These are phyloP conservation scores for Lagopus muta DNA, from an alignment of 2,113 vertebrate genomes.

Conservation along the genomic window DNA sequence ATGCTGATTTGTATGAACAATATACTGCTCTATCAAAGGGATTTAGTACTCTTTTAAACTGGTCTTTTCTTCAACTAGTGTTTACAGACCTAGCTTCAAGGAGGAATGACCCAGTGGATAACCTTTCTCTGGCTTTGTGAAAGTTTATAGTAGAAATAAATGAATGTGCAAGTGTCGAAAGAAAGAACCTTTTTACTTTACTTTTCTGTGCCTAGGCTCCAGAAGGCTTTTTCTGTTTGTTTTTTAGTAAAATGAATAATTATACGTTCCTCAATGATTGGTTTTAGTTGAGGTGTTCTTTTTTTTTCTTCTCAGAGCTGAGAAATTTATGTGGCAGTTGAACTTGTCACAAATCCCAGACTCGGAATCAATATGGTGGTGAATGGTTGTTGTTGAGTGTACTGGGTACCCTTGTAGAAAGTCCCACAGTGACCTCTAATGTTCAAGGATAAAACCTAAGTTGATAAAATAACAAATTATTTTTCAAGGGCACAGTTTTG, in stretches of 20 bases:
- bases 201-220: not conserved
- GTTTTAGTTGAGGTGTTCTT: not conserved
- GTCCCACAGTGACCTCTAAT: conserved; percentile 48
- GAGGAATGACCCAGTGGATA: not conserved
- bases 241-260: not conserved
- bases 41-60: not conserved
- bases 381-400: not conserved
- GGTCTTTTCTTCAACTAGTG: not conserved
- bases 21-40: not conserved
- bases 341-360: not conserved
- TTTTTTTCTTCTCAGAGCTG: not conserved
- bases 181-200: not conserved
- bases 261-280: not conserved
- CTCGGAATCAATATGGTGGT: conserved; percentile 26
- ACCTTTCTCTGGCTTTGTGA: not conserved
- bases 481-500: not conserved
- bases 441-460: not conserved
- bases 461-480: not conserved
- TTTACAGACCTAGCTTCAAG: not conserved
- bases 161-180: not conserved
- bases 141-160: not conserved
- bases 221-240: not conserved
- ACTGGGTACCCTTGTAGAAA: not conserved
- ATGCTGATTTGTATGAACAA: not conserved
- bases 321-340: not conserved